Evolutionary conservation across 1,140 invertebrate genomes (phyloP), one percentile per base, ranked within the genome.

Genomic region (Bombus cullumanus): DNA sequence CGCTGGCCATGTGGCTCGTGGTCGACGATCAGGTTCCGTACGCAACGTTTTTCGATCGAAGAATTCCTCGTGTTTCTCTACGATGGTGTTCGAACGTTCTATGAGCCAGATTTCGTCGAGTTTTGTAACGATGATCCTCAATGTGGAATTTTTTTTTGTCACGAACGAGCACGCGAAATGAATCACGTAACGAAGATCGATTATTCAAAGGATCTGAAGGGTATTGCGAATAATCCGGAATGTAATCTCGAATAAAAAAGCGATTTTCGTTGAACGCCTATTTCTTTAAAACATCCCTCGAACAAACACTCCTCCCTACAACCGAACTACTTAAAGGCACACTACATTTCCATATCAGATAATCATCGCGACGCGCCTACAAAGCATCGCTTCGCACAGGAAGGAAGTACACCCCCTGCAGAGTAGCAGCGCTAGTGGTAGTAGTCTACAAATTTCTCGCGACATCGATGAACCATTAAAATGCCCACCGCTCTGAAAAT

Each of bases 1-100:
- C 76, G 76, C 34, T 47, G 53, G 75, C 31, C 78, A 9, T 39
- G 75, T 18, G 75, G 57, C 15, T 77, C 47, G 28, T 13, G 66
- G 34, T 71, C 68, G 39, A 74, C 80, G 81, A 82, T 84, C 66
- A n/a, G 66, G 66, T 66, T 66, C 31, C 41, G 43, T 66, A 75
- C 43, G 43, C 64, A n/a, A 64, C 53, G 39, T 69, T 85, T 80
- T 80, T 53, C 41, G 47, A 72, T 72, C 39, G 41, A 25, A 25
- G 25, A 12, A 57, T 69, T 9, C 62, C 31, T 12, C 25, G 28
- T 28, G 37, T 34, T 18, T 15, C 31, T 53, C 73, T n/a, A n/a
- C 73, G 13, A 75, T n/a, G 72, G 41, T 64, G 59, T 25, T 74
- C 22, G 28, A 28, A 15, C 5, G 64, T 43, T 43, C 39, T 43